Percentiles rank a stretch among this genome's conserved stretches.
phyloP scores from a whole-genome alignment of 2,797 vertebrate species.

The Syncerus caffer region DNA sequence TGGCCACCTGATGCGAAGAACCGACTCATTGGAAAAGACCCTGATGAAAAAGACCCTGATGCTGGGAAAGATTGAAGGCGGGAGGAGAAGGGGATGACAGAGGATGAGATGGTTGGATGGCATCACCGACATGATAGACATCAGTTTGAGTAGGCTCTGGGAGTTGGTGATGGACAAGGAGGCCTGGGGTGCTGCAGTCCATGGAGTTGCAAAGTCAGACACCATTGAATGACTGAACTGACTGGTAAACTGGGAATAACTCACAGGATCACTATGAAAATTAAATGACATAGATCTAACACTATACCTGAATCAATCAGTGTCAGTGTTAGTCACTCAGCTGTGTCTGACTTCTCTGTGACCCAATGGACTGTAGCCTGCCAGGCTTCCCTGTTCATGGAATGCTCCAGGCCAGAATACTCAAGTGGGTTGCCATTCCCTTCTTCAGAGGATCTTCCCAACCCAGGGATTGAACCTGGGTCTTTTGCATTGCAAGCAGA shows the following conservation, averaged over 20 bases:
- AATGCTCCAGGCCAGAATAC: not conserved
- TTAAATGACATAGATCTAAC: not conserved
- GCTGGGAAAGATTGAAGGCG: too few species aligned
- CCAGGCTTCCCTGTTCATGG: not conserved
- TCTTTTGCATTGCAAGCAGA: not conserved
- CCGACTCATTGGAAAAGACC: too few species aligned
- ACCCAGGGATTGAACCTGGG: not conserved
- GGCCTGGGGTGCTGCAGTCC: too few species aligned
- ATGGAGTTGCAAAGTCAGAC: too few species aligned
- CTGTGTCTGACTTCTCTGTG: fast-evolving
- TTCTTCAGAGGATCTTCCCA: not conserved
- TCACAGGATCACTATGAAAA: not conserved
- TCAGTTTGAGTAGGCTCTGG: too few species aligned
- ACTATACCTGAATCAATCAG: not conserved
- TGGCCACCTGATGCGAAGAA: too few species aligned
- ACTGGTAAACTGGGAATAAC: not conserved
- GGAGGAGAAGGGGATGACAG: too few species aligned
- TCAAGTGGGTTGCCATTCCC: not conserved
- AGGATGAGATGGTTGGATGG: too few species aligned
- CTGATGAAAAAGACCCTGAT: too few species aligned
- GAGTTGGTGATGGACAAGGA: too few species aligned
- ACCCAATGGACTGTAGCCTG: not conserved
- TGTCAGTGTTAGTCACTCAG: not conserved
- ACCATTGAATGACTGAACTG: too few species aligned
- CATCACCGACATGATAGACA: too few species aligned